Percentiles rank a stretch among this genome's conserved stretches.
phyloP scores from a whole-genome alignment of 53 echinoderm and acorn worm species.

The Apostichopus leukothele region DNA sequence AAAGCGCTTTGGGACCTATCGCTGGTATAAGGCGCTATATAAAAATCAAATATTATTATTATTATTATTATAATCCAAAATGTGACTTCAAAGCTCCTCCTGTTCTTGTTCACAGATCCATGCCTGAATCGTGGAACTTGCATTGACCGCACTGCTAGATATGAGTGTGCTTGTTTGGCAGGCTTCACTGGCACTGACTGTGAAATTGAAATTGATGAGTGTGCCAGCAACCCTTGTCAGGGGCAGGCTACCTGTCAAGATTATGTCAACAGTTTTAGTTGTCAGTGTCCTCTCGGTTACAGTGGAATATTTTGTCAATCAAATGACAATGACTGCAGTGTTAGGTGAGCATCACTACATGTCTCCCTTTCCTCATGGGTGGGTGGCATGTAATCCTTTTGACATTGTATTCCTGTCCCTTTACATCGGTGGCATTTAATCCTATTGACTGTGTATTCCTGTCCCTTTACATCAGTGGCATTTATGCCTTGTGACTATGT shows the following conservation, averaged over 20 bases:
- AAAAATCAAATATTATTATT: too few species aligned
- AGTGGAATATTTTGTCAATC: slow-evolving; percentile 89
- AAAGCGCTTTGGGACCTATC: too few species aligned
- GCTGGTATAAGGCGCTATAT: too few species aligned
- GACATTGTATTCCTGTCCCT: too few species aligned
- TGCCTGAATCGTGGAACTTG: slow-evolving; percentile 83
- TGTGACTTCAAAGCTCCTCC: too few species aligned
- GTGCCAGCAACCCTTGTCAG: slow-evolving; percentile 69
- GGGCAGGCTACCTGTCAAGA: slow-evolving; percentile 76
- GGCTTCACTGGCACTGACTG: slow-evolving; percentile 82
- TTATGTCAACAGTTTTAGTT: slow-evolving; percentile 88
- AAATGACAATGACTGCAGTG: slow-evolving; percentile 90
- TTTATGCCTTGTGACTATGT: too few species aligned
- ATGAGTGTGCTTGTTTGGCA: slow-evolving; percentile 71
- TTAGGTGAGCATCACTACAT: slow-evolving; percentile 56
- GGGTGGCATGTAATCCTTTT: too few species aligned
- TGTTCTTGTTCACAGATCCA: slow-evolving; percentile 55
- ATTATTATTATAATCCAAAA: too few species aligned
- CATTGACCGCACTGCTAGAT: slow-evolving; percentile 66
- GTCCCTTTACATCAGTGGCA: too few species aligned
- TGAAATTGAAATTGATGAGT: slow-evolving; percentile 73
- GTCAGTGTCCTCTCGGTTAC: slow-evolving; percentile 75
- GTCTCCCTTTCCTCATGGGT: too few species aligned
- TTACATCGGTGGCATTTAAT: too few species aligned
- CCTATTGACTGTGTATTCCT: too few species aligned